Evolutionary conservation across 2,113 vertebrate species (phyloP).

Genomic region (Tauraco erythrolophus): DNA sequence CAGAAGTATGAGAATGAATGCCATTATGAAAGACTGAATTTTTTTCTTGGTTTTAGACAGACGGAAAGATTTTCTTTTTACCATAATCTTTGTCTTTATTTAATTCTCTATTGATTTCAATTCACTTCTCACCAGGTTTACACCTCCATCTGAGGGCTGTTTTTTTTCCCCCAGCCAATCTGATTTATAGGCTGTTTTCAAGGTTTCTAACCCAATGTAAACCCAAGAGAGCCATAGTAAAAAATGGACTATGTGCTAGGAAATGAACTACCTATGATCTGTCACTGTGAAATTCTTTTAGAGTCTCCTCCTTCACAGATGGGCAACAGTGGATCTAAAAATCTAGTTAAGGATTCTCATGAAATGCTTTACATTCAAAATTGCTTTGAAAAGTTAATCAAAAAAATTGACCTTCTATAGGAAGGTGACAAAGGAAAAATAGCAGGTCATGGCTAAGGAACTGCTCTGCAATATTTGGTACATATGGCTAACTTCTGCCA

Average conservation of each 20-base stretch:
- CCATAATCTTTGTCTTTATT: neutral
- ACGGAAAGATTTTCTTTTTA: neutral
- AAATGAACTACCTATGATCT: neutral
- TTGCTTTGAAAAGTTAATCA: neutral
- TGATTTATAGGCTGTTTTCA: neutral
- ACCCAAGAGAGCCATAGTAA: neutral
- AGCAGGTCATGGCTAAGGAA: neutral
- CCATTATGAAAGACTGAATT: neutral
- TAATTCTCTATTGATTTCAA: constrained; percentile 12
- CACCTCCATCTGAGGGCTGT: neutral
- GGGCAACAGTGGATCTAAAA: neutral
- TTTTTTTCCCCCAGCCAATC: neutral
- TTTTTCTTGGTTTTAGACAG: neutral
- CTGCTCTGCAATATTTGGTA: neutral
- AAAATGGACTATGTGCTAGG: neutral
- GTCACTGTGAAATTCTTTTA: neutral
- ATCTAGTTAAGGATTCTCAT: neutral
- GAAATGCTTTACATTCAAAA: neutral
- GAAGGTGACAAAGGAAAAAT: neutral
- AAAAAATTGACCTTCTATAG: neutral
- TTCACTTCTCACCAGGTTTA: neutral
- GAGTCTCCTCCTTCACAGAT: neutral
- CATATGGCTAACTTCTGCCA: neutral
- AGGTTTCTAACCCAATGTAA: neutral
- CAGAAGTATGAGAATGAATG: neutral